These are phyloP conservation scores for Serinus canaria DNA, from an alignment of 2,113 vertebrate species.

Conservation along the genomic window DNA sequence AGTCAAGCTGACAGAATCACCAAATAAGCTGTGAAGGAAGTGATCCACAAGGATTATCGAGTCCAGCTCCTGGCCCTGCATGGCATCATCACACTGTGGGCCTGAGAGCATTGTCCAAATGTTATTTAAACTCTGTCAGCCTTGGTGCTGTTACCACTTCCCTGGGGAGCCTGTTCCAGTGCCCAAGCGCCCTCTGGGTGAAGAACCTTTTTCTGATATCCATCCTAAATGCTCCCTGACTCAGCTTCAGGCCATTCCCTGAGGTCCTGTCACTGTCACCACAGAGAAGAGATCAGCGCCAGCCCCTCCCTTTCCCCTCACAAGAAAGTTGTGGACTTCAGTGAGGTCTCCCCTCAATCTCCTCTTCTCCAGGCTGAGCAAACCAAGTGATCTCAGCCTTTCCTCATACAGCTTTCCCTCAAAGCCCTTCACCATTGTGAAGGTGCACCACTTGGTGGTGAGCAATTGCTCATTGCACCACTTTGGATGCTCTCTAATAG, in stretches of 20 bases:
- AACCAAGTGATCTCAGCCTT: not conserved
- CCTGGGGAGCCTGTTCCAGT: not conserved
- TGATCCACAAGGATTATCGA: fast-evolving
- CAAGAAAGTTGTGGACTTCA: not conserved
- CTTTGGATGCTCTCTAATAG: not conserved
- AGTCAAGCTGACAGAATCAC: not conserved
- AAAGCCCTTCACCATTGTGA: not conserved
- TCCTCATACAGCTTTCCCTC: not conserved
- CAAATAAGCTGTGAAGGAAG: not conserved
- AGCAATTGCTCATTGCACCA: not conserved
- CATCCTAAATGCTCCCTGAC: not conserved
- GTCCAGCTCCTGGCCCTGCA: not conserved
- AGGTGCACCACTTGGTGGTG: too few relatives aligned
- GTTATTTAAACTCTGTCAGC: not conserved
- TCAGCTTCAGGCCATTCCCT: not conserved
- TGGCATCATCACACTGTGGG: fast-evolving
- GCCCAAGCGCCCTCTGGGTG: fast-evolving
- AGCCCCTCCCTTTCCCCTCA: not conserved
- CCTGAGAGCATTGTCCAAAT: not conserved
- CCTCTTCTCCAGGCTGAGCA: not conserved
- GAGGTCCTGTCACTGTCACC: not conserved
- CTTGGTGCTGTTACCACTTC: not conserved
- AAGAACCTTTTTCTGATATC: not conserved
- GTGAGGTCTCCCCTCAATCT: not conserved
- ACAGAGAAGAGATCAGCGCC: too few relatives aligned